These are phyloP conservation scores for Hydrochoerus hydrochaeris DNA, from an alignment of 2,113 vertebrate species.

Conservation along the genomic window DNA sequence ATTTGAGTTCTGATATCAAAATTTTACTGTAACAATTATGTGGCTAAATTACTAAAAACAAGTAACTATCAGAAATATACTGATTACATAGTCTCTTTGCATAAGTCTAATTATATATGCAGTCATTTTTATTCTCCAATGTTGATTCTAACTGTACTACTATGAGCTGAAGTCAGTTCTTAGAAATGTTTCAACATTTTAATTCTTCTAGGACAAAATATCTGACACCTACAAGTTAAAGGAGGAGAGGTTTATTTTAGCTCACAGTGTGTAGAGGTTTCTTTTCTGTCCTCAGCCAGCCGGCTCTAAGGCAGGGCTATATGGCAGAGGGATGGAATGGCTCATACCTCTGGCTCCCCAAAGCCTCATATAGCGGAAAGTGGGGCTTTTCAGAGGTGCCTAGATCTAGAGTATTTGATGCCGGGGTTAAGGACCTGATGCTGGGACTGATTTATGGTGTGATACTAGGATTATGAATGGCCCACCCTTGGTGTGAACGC, in stretches of 20 bases:
- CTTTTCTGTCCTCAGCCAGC: not conserved
- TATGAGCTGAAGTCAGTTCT: not conserved
- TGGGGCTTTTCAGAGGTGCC: not conserved
- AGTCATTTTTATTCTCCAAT: constrained; percentile 43
- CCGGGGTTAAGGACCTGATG: not conserved
- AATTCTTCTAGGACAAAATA: not conserved
- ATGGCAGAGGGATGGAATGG: no score
- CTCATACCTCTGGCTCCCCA: no score
- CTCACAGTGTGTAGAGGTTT: not conserved
- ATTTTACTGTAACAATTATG: not conserved
- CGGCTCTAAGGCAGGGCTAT: not conserved
- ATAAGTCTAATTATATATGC: not conserved
- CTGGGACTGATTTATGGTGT: not conserved
- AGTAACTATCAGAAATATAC: not conserved
- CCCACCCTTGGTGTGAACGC: not conserved
- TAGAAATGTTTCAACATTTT: not conserved
- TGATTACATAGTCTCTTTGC: not conserved
- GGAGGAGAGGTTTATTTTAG: not conserved
- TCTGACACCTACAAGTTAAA: not conserved
- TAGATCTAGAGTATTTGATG: not conserved
- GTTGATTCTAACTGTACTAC: not conserved
- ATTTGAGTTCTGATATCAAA: not conserved
- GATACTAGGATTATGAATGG: not conserved
- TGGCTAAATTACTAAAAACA: constrained; percentile 9
- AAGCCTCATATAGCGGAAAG: not conserved